Base-by-base conservation (phyloP, 2,797 vertebrate genomes). In the Poecilia velifera region DNA sequence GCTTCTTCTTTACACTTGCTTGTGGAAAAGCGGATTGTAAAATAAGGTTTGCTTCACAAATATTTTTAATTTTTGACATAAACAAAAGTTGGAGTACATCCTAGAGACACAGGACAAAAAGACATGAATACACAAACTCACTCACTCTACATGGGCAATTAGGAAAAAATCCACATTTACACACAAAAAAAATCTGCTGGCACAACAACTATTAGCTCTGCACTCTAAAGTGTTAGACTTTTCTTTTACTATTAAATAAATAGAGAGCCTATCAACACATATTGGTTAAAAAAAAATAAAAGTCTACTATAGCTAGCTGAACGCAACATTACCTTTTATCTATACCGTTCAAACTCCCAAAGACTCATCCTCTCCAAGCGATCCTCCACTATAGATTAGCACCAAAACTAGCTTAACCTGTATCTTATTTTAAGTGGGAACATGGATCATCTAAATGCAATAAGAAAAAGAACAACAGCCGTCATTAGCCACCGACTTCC, bases 401-500 rank as follows among this genome's bases (percentile, higher is more conserved):
- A 77, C 70, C 49, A 57, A 62, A 49, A 62, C 41, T 71, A 49
- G 45, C 78, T 86, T 41, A 85, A 82, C 82, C 83, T 57, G 36
- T 16, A 59, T n/a, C 13, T 25, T 5, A 53, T 34, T 53, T 39
- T 34, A 66, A 68, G n/a, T 73, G 78, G 25, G 73, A 78, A 46
- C 3, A 6, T 55, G 78, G 77, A 70, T 80, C 82, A 86, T 86
- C 70, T 81, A 75, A 83, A 62, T 47, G 74, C 77, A 83, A 91
- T 89, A 82, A 91, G 7, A 72, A 62, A 78, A 73, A 86, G 55
- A 89, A 85, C 84, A 78, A 83, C 82, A 78, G 83, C 72, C 74
- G 77, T 88, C 79, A 76, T 68, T 7, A 18, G 72, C 83, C 74
- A 82, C 73, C 6, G 79, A 72, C 46, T 78, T 70, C 22, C 51